A percentile compares a stretch with the other conserved stretches of the same genome.
Evolutionary conservation across 2,797 vertebrate species (phyloP).

Genomic region (Uromys caudimaculatus): DNA sequence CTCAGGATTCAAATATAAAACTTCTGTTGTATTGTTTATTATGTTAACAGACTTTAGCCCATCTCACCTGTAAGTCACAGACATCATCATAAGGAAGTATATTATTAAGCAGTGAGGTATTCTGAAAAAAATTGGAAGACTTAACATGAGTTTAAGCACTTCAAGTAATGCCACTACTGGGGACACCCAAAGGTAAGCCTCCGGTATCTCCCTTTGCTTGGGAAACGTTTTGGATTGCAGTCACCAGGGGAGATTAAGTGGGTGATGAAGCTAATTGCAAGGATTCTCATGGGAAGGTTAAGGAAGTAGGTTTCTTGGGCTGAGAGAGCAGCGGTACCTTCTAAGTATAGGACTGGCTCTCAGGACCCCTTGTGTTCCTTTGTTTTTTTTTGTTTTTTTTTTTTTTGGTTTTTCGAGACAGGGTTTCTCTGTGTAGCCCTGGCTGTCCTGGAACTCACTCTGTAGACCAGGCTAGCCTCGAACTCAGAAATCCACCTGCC

Average conservation of each 20-base stretch:
- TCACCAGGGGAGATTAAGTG: not conserved
- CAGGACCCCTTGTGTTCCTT: not conserved
- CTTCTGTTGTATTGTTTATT: conserved; percentile 56
- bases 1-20: conserved; percentile 55
- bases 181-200: conserved; percentile 79
- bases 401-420: too few species aligned
- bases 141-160: conserved; percentile 73
- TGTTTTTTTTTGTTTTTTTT: too few species aligned
- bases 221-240: conserved; percentile 19
- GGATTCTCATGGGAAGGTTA: not conserved
- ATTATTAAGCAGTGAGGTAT: conserved; percentile 41
- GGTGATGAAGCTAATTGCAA: not conserved
- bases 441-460: too few species aligned
- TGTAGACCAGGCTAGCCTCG: too few species aligned
- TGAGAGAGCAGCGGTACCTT: not conserved
- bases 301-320: not conserved
- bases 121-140: conserved; percentile 72
- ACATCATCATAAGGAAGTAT: conserved; percentile 57
- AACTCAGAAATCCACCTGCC: too few species aligned
- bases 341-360: not conserved
- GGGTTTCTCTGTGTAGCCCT: too few species aligned
- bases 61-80: conserved; percentile 48
- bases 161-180: conserved; percentile 56
- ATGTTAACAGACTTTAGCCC: conserved; percentile 71
- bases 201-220: not conserved